Base-by-base conservation (phyloP, 2,797 vertebrate species). In the Dendrocincla tyrannina region DNA sequence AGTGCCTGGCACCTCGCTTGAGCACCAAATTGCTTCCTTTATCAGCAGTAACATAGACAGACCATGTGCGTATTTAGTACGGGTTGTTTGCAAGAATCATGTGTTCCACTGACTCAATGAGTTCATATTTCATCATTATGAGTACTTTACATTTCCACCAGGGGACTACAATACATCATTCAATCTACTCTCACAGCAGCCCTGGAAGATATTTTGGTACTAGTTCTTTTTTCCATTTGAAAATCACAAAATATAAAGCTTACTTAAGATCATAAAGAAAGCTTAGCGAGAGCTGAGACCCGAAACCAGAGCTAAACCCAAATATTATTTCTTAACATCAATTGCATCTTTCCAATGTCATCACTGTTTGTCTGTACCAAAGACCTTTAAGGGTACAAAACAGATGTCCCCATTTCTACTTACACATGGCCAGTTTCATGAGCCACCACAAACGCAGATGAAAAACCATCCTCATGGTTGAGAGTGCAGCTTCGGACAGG, bases 381-480 rank as follows among this genome's bases (percentile, higher is more conserved):
- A 46, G 44, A 10, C 27, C 23, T 37, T 39, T 42, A 62, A 33
- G 88, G 30, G 49, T 19, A 53, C 28, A 42, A 37, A 37, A 42
- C 18, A 14, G 19, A 56, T 23, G 25, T 23, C n/a, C 69, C 22
- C 50, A 85, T 80, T 30, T 77, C 32, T 97, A 99, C 99, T 99
- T 98, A 99, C 99, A 99, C 99, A 8, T 99, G 99, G 93, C 99
- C 99, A 2, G 99, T 99, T 98, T 99, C 99, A 27, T 99, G 99
- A 46, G 99, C 99, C 93, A 99, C 99, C 92, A 99, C 99, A 76
- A 99, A 99, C 0, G 99, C 99, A 1, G 99, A 99, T 44, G 99
- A 99, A 98, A 99, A 99, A 14, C 99, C 99, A 33, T 99, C 99
- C 95, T 99, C 99, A 3, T 99, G 99, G 97, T 99, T 99, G 91